Evolutionary conservation across 2,797 vertebrate species (phyloP).

Genomic region (Cynopterus sphinx): DNA sequence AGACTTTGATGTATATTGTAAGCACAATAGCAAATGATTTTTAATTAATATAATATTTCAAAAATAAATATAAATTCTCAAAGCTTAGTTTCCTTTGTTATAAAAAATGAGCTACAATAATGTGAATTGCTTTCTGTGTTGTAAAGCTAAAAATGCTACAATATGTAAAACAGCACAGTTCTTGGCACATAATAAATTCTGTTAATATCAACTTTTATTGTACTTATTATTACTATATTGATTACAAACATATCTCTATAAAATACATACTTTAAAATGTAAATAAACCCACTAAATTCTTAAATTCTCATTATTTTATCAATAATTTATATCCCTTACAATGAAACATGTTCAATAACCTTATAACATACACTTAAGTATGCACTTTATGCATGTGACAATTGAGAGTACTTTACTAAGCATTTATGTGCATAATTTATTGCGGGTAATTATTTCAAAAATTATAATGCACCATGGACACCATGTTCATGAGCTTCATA

Average conservation of each 20-base stretch:
- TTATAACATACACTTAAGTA: neutral
- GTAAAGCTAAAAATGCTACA: neutral
- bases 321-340: neutral
- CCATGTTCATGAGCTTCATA: rapidly evolving
- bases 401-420: neutral
- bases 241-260: neutral
- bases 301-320: neutral
- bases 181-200: neutral
- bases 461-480: neutral
- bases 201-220: neutral
- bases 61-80: neutral
- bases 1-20: neutral
- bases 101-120: neutral
- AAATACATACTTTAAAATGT: neutral
- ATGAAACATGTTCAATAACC: neutral
- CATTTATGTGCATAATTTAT: neutral
- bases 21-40: neutral
- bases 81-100: neutral
- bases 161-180: neutral
- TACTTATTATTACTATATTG: neutral
- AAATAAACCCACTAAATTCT: neutral
- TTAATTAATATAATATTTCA: neutral
- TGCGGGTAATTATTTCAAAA: neutral
- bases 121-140: neutral
- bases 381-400: neutral